Conservation (phyloP, 2,113 vertebrate species). For the Syrmaticus mikado region DNA sequence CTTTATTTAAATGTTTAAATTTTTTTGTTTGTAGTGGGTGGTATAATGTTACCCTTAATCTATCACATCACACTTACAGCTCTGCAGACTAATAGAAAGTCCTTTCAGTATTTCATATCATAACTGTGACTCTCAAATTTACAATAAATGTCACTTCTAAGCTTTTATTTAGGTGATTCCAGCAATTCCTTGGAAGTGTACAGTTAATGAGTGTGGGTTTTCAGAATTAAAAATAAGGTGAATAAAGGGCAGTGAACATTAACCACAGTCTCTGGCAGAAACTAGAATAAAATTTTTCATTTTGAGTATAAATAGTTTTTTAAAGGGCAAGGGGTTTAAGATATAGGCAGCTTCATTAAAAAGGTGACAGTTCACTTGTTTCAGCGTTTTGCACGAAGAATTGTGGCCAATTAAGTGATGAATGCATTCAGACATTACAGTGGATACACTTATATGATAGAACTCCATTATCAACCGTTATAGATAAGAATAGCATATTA, state of each 20-base stretch:
- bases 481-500: constrained; percentile 34
- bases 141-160: constrained; percentile 36
- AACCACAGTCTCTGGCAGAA: constrained; percentile 53
- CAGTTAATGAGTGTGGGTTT: constrained; percentile 46
- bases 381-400: constrained; percentile 50
- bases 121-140: not conserved
- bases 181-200: constrained; percentile 38
- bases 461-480: constrained; percentile 30
- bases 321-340: constrained; percentile 49
- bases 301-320: constrained; percentile 58
- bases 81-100: not conserved
- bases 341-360: constrained; percentile 57
- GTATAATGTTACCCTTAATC: not conserved
- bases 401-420: constrained; percentile 46
- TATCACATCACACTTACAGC: not conserved
- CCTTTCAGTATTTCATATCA: not conserved
- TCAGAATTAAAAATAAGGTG: constrained; percentile 63
- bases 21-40: not conserved
- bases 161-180: constrained; percentile 45
- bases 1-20: not conserved
- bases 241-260: constrained; percentile 61
- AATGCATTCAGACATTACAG: constrained; percentile 29
- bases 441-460: constrained; percentile 14
- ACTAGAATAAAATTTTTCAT: constrained; percentile 56
- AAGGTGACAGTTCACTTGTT: constrained; percentile 66